Evolutionary conservation across 2,888 invertebrate genomes (phyloP).

Genomic region (Willowsia nigromaculata): DNA sequence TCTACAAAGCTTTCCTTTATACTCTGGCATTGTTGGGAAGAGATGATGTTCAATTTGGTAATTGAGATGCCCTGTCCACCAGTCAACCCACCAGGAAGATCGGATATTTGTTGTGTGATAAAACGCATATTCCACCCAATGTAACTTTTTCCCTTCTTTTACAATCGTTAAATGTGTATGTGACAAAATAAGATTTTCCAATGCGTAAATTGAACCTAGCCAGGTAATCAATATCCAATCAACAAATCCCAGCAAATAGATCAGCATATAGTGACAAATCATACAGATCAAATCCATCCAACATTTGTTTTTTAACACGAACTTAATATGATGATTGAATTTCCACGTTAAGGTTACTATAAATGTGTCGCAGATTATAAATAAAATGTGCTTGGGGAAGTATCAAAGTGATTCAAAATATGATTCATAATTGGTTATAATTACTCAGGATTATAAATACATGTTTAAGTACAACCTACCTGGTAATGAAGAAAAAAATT

Average conservation of each 20-base stretch:
- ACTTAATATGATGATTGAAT: conserved; percentile 75
- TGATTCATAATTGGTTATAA: too few relatives aligned
- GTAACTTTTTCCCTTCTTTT: conserved; percentile 45
- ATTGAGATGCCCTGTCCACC: conserved; percentile 64
- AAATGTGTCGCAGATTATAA: conserved; percentile 75
- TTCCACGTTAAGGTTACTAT: conserved; percentile 78
- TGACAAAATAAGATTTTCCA: conserved; percentile 77
- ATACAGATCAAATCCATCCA: conserved; percentile 75
- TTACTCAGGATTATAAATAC: too few relatives aligned
- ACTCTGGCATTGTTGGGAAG: conserved; percentile 76
- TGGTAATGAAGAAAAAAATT: conserved; percentile 77
- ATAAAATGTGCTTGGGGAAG: conserved; percentile 66
- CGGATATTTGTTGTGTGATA: conserved; percentile 70
- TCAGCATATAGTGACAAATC: conserved; percentile 75
- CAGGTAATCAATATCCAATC: conserved; percentile 76
- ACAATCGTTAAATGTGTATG: conserved; percentile 76
- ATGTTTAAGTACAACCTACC: too few relatives aligned
- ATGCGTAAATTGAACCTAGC: conserved; percentile 77
- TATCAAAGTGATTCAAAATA: too few relatives aligned
- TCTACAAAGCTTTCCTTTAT: conserved; percentile 72
- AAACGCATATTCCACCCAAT: conserved; percentile 74
- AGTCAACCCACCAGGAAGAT: conserved; percentile 67
- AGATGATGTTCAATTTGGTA: conserved; percentile 72
- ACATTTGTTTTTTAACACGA: conserved; percentile 66
- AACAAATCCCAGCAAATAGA: conserved; percentile 73